Percentiles rank a stretch among this genome's conserved stretches.
These are phyloP conservation scores for Mythimna ferrago DNA, from an alignment of 2,888 invertebrate species.

Conservation along the genomic window DNA sequence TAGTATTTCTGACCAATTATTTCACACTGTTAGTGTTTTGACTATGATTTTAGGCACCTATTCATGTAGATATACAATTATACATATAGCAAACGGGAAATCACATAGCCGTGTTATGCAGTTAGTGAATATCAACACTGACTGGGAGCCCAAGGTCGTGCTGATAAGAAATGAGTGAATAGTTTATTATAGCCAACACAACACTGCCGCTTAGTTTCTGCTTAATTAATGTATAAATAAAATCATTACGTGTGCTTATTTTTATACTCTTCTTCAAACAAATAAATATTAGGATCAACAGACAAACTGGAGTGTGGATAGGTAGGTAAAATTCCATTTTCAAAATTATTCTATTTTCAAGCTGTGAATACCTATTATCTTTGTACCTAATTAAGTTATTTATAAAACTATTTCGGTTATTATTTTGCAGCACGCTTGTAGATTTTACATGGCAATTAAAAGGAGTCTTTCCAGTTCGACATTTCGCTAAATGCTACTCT, in stretches of 20 bases:
- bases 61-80: background rate
- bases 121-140: constrained; percentile 46
- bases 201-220: constrained; percentile 29
- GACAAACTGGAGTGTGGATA: background rate
- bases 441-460: constrained; percentile 20
- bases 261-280: background rate
- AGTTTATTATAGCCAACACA: constrained; percentile 50
- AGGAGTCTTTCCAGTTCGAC: constrained; percentile 5
- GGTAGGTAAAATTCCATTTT: background rate
- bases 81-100: constrained; percentile 36
- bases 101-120: constrained; percentile 34
- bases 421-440: constrained; percentile 19
- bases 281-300: background rate
- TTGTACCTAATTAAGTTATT: background rate
- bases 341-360: too few species aligned
- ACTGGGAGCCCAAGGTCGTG: constrained; percentile 69
- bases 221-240: constrained; percentile 21
- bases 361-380: background rate
- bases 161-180: constrained; percentile 72
- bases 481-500: background rate
- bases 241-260: constrained; percentile 11
- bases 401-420: constrained; percentile 6
- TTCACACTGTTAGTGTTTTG: too few species aligned
- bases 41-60: background rate
- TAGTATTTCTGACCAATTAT: background rate